These are phyloP conservation scores for Labroides dimidiatus DNA, from an alignment of 2,797 vertebrate genomes.

Conservation along the genomic window DNA sequence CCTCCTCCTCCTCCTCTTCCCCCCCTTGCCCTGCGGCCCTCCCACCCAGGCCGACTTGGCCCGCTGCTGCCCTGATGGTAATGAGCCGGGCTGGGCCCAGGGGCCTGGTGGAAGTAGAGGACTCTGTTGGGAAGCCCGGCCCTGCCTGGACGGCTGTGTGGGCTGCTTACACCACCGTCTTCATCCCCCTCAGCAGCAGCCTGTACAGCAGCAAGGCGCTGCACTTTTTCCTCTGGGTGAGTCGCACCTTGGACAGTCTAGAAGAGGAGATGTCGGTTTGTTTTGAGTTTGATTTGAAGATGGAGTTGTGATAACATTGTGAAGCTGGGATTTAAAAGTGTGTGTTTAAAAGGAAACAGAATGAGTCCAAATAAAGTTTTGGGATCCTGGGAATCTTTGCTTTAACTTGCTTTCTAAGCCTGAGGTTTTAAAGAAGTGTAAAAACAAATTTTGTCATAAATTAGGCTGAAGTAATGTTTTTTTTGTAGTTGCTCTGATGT, in stretches of 20 bases:
- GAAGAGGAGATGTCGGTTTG: neutral
- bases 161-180: slow-evolving; percentile 85
- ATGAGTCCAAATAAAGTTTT: neutral
- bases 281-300: slow-evolving; percentile 4
- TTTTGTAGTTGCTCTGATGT: neutral
- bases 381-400: neutral
- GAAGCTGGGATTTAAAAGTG: neutral
- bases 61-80: slow-evolving; percentile 72
- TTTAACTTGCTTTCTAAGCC: neutral
- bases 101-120: slow-evolving; percentile 80
- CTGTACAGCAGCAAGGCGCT: slow-evolving; percentile 85
- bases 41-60: slow-evolving; percentile 66
- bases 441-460: neutral
- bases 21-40: slow-evolving; percentile 47
- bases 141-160: slow-evolving; percentile 80
- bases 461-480: neutral
- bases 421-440: neutral
- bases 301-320: neutral
- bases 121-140: slow-evolving; percentile 58
- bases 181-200: slow-evolving; percentile 86
- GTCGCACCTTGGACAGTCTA: slow-evolving; percentile 40
- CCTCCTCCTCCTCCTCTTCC: slow-evolving; percentile 31
- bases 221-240: slow-evolving; percentile 86
- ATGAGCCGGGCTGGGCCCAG: slow-evolving; percentile 78
- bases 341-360: neutral